Base-by-base conservation (phyloP, 2,113 vertebrate species). In the Rallus limicola region DNA sequence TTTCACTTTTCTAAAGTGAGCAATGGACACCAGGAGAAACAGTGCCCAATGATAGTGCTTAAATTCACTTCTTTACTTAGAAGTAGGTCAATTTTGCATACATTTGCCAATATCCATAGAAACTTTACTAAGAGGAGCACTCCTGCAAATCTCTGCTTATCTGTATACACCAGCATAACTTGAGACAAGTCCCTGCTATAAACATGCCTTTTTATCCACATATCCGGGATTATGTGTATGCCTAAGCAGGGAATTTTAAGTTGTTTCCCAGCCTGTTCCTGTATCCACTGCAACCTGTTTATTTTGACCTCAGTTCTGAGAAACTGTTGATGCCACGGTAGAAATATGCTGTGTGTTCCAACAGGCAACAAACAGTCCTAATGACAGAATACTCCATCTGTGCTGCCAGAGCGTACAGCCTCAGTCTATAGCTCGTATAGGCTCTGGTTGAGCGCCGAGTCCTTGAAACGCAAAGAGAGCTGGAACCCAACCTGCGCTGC, bases 381-480 rank as follows among this genome's bases (percentile, higher is more conserved):
- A 97, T 92, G 97, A 96, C 94, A 96, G 97, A 94, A 93, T 97
- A 84, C 97, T 97, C 97, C 97, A 97, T 97, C 97, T 98, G 97
- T 97, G 97, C 96, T 93, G 96, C 20, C 92, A 97, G 97, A 84
- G 89, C 85, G 59, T 93, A 85, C 94, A 93, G 89, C 93, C 95
- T 93, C 96, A 92, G 95, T 72, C 96, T 96, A 95, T 90, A 92
- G 97, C 93, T 93, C 8, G 1, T 91, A 68, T 78, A 80, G 0
- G 34, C 88, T 82, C 64, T 17, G 48, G 77, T 88, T 12, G 31
- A 86, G 88, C n/a, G 4, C 0, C 0, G 19, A 59, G 63, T 13
- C 60, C 68, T 70, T 2, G 1, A 55, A 31, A 55, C 1, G 0
- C 4, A 0, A 36, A 42, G 62, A 29, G 58, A 84, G 55, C 77